Conservation (phyloP, 2,113 vertebrate species). For the Sander lucioperca region DNA sequence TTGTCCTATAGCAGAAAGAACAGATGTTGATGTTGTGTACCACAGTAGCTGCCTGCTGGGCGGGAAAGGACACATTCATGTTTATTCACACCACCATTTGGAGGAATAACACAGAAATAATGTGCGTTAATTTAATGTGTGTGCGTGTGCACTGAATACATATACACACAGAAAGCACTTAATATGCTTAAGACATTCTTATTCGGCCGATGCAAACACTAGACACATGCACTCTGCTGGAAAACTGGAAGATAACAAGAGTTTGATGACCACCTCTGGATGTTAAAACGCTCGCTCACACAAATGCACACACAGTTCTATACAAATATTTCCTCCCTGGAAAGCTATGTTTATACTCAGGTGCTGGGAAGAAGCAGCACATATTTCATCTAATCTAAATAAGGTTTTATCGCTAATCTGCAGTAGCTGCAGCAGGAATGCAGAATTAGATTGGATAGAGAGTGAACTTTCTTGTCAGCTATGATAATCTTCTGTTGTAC, state of each 20-base stretch:
- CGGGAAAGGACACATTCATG: slow-evolving; percentile 58
- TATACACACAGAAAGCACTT: slow-evolving; percentile 9
- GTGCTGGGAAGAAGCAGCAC: slow-evolving; percentile 37
- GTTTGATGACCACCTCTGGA: slow-evolving; percentile 38
- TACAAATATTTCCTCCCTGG: slow-evolving; percentile 18
- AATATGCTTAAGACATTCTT: slow-evolving; percentile 19
- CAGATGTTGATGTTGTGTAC: slow-evolving; percentile 47
- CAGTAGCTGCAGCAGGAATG: slow-evolving; percentile 19
- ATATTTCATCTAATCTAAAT: slow-evolving; percentile 48
- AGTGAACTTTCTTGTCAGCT: slow-evolving; percentile 52
- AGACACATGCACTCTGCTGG: slow-evolving; percentile 18
- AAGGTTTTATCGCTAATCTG: slow-evolving; percentile 52
- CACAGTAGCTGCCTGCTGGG: slow-evolving; percentile 51
- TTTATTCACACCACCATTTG: slow-evolving; percentile 59
- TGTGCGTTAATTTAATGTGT: slow-evolving; percentile 14
- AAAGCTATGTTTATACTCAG: slow-evolving; percentile 48
- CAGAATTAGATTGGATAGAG: slow-evolving; percentile 23
- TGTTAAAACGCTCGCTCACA: slow-evolving; percentile 11
- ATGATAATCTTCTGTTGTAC: slow-evolving; percentile 38
- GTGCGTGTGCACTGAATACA: not conserved
- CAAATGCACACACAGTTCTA: not conserved
- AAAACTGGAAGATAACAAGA: slow-evolving; percentile 29
- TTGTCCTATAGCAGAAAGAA: slow-evolving; percentile 48
- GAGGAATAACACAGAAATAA: slow-evolving; percentile 33
- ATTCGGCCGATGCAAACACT: slow-evolving; percentile 30